phyloP scores from a whole-genome alignment of 2,113 vertebrate species.

The Callionymus lyra region DNA sequence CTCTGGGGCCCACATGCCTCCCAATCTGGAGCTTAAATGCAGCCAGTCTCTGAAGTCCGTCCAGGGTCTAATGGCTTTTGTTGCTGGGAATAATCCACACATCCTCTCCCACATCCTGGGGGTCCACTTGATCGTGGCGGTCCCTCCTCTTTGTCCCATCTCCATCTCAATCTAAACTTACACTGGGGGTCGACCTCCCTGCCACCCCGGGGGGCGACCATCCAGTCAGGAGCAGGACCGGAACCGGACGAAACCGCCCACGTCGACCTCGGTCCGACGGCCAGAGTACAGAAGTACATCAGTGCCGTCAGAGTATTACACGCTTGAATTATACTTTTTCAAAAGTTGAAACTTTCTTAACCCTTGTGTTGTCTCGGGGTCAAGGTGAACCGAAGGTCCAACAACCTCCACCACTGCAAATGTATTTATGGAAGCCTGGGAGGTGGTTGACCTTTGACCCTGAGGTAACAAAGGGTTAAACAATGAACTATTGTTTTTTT shows the following conservation, averaged over 20 bases:
- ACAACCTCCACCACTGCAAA: too few relatives aligned
- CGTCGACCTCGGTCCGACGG: slow-evolving; percentile 7
- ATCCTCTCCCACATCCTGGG: slow-evolving; percentile 76
- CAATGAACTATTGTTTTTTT: too few relatives aligned
- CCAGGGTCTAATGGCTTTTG: slow-evolving; percentile 75
- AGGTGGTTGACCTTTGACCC: too few relatives aligned
- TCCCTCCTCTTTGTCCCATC: slow-evolving; percentile 40
- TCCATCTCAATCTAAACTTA: slow-evolving; percentile 48
- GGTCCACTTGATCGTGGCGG: slow-evolving; percentile 50
- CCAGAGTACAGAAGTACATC: too few relatives aligned
- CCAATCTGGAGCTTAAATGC: slow-evolving; percentile 73
- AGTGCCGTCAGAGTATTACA: too few relatives aligned
- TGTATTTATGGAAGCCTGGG: too few relatives aligned
- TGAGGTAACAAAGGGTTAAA: too few relatives aligned
- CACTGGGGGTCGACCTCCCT: slow-evolving; percentile 41
- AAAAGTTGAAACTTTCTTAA: too few relatives aligned
- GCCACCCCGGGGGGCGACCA: slow-evolving; percentile 28
- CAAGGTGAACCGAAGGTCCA: too few relatives aligned
- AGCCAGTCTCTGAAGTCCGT: slow-evolving; percentile 70
- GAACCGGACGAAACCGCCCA: slow-evolving; percentile 40
- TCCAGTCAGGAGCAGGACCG: slow-evolving; percentile 28
- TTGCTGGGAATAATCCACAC: slow-evolving; percentile 74
- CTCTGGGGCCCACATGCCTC: slow-evolving; percentile 66
- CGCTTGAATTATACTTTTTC: too few relatives aligned
- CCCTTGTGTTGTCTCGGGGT: too few relatives aligned